These are phyloP conservation scores for Mythimna vitellina DNA, from an alignment of 2,888 invertebrate species.

Conservation along the genomic window DNA sequence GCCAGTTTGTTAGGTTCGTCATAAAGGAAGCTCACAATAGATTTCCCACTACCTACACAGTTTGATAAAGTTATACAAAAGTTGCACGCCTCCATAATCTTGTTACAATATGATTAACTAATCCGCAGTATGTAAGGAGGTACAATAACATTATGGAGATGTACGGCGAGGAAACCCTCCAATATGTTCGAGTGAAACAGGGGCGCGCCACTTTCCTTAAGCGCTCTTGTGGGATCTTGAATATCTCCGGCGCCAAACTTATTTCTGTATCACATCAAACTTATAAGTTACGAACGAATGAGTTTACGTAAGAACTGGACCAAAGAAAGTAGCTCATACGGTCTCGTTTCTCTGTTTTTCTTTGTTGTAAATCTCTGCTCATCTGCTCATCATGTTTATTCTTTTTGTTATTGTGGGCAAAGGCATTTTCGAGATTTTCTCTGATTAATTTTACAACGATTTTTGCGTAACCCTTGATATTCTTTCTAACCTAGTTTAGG, in stretches of 20 bases:
- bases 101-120: constrained; percentile 55
- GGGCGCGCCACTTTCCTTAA: constrained; percentile 70
- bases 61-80: constrained; percentile 21
- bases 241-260: constrained; percentile 72
- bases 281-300: constrained; percentile 71
- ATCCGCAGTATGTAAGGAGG: constrained; percentile 39
- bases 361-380: constrained; percentile 34
- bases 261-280: constrained; percentile 74
- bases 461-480: not conserved
- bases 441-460: constrained; percentile 5
- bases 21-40: not conserved
- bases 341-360: constrained; percentile 34
- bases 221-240: constrained; percentile 75
- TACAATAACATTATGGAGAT: constrained; percentile 60
- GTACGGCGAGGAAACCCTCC: constrained; percentile 55
- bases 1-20: not conserved
- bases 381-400: constrained; percentile 31
- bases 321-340: constrained; percentile 35
- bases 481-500: constrained; percentile 20
- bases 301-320: constrained; percentile 58
- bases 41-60: constrained; percentile 8
- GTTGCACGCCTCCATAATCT: constrained; percentile 26
- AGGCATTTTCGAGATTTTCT: constrained; percentile 7
- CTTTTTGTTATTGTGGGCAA: constrained; percentile 18
- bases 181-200: constrained; percentile 67